Evolutionary conservation across 2,888 invertebrate species (phyloP).

Genomic region (Hybos culiciformis): DNA sequence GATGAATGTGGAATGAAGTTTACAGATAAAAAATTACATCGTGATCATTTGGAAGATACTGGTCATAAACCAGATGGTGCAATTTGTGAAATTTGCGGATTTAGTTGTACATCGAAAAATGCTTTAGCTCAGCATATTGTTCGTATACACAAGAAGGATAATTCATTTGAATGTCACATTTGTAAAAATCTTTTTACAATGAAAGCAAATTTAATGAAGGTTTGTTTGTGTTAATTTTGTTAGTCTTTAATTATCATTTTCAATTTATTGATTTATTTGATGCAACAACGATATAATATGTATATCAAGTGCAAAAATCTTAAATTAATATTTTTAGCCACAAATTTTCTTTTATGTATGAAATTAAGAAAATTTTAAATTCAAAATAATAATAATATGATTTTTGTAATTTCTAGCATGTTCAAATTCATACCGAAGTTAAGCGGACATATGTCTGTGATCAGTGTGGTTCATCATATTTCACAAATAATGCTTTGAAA

Average conservation of each 20-base stretch:
- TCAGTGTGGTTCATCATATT: conserved; percentile 34
- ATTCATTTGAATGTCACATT: conserved; percentile 35
- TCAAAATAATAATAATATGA: too few relatives aligned
- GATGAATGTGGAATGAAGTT: conserved; percentile 32
- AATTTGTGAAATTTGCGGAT: conserved; percentile 35
- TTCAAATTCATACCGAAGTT: conserved; percentile 34
- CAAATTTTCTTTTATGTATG: too few relatives aligned
- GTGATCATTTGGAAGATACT: conserved; percentile 32
- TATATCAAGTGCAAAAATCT: too few relatives aligned
- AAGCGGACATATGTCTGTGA: conserved; percentile 36
- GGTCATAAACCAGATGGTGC: conserved; percentile 35
- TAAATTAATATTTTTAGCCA: too few relatives aligned
- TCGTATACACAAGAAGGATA: conserved; percentile 33
- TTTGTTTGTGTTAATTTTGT: too few relatives aligned
- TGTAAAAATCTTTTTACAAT: conserved; percentile 35
- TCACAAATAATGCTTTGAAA: conserved; percentile 34
- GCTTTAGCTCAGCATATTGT: conserved; percentile 35
- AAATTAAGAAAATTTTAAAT: too few relatives aligned
- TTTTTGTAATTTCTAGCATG: too few relatives aligned
- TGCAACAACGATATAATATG: too few relatives aligned
- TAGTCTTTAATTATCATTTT: too few relatives aligned
- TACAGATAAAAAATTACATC: conserved; percentile 31
- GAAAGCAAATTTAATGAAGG: conserved; percentile 33
- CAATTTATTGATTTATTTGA: too few relatives aligned
- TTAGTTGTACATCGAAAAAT: conserved; percentile 31